Evolutionary conservation across 2,113 vertebrate genomes (phyloP).

Genomic region (Cathartes aura): DNA sequence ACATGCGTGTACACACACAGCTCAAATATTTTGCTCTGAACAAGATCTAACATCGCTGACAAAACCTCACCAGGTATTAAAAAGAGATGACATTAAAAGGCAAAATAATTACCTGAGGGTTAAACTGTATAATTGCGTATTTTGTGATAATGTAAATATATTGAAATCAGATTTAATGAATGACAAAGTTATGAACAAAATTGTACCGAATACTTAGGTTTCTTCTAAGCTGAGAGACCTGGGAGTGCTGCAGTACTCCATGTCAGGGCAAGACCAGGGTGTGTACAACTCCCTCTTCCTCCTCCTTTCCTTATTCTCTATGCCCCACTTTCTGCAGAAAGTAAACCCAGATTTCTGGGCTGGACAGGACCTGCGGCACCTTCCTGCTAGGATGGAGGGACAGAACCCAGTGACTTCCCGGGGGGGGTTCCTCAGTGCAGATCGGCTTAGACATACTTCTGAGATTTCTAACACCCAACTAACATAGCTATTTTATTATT

Average conservation of each 20-base stretch:
- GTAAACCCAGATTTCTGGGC: neutral
- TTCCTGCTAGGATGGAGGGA: neutral
- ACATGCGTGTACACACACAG: conserved; percentile 4
- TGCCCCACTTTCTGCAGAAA: neutral
- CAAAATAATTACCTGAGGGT: neutral
- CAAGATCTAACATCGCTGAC: neutral
- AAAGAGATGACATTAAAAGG: neutral
- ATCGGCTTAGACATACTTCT: neutral
- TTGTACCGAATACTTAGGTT: neutral
- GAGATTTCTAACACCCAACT: neutral
- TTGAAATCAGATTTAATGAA: neutral
- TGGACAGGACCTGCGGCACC: neutral
- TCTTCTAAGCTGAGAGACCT: neutral
- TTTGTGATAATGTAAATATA: neutral
- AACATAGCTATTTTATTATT: neutral
- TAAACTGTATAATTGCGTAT: neutral
- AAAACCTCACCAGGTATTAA: neutral
- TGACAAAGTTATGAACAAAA: neutral
- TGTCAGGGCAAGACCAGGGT: conserved; percentile 47
- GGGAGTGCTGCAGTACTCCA: neutral
- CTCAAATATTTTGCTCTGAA: conserved; percentile 29
- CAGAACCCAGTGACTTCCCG: neutral
- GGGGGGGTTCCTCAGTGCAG: neutral
- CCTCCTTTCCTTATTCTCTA: neutral
- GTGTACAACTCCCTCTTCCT: neutral